Evolutionary conservation across 2,113 vertebrate genomes (phyloP).

Genomic region (Paramormyrops kingsleyae): DNA sequence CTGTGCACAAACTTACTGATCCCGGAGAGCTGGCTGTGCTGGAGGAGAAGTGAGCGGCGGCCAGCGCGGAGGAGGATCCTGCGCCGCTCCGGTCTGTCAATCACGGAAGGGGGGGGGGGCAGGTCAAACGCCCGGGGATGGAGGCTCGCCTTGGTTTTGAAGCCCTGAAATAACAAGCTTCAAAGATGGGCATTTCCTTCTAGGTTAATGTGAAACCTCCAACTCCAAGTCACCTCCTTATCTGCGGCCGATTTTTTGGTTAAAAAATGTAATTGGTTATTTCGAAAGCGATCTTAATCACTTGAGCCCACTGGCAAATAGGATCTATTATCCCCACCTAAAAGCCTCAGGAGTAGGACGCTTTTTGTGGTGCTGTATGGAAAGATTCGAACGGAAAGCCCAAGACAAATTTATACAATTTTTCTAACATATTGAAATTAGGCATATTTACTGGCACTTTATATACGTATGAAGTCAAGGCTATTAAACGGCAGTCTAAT

Average conservation of each 20-base stretch:
- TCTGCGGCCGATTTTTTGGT: background rate
- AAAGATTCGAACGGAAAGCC: background rate
- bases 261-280: background rate
- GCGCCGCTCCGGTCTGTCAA: constrained; percentile 21
- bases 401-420: background rate
- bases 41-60: constrained; percentile 17
- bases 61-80: constrained; percentile 28
- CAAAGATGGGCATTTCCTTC: background rate
- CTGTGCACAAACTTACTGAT: constrained; percentile 43
- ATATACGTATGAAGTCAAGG: background rate
- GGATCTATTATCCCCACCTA: background rate
- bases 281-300: background rate
- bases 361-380: background rate
- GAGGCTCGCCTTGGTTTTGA: background rate
- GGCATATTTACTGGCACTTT: background rate
- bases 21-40: constrained; percentile 19
- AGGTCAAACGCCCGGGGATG: constrained; percentile 17
- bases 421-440: background rate
- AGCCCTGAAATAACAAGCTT: background rate
- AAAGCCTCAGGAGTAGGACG: background rate
- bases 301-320: background rate
- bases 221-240: background rate
- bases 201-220: background rate
- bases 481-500: background rate
- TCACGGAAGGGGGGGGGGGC: constrained; percentile 14